Conservation (phyloP, 2,888 invertebrate species). For the Agonum fuliginosum region DNA sequence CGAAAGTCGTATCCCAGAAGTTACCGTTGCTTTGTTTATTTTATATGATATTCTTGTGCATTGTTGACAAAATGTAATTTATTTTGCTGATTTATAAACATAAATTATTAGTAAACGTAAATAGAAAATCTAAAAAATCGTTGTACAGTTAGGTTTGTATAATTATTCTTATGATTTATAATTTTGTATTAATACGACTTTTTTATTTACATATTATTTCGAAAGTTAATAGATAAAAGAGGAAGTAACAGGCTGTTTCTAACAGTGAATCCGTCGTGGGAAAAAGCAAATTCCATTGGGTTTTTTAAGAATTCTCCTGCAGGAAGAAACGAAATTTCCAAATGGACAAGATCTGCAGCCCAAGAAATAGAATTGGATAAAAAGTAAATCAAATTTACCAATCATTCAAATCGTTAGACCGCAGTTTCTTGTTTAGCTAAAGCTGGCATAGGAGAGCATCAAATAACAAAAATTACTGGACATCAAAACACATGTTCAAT, state of each 20-base stretch:
- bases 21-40: no score
- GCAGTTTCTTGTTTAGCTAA: not conserved
- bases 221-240: not conserved
- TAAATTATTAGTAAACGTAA: no score
- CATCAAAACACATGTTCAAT: not conserved
- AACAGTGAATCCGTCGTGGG: not conserved
- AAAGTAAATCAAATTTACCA: not conserved
- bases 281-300: not conserved
- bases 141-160: not conserved
- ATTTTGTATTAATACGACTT: not conserved
- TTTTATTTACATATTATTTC: not conserved
- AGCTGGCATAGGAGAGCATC: not conserved
- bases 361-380: not conserved
- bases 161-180: not conserved
- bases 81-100: no score
- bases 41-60: no score
- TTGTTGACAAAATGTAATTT: no score
- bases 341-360: not conserved
- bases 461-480: not conserved
- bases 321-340: not conserved
- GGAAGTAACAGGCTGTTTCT: not conserved
- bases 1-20: no score
- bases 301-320: not conserved
- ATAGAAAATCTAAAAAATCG: not conserved
- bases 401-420: not conserved